Evolutionary conservation across 2,888 invertebrate species (phyloP).

Genomic region (Volucella inflata): DNA sequence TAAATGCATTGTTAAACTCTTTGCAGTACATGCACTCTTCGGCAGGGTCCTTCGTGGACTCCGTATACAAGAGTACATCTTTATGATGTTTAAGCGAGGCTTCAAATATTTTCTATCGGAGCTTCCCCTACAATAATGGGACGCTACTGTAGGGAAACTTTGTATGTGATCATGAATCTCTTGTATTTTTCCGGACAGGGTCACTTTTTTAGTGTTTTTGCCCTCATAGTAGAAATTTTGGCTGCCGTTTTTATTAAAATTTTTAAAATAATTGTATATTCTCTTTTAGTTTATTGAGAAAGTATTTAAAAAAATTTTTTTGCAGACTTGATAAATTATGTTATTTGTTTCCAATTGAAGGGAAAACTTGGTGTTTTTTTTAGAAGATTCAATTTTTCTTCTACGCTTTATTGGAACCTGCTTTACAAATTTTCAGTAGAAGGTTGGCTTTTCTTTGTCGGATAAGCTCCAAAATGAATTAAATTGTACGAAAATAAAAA

Average conservation of each 20-base stretch:
- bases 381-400: background rate
- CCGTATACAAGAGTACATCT: too few relatives aligned
- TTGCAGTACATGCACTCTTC: too few relatives aligned
- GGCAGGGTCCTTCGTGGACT: too few relatives aligned
- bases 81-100: slow-evolving; percentile 2
- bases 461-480: slow-evolving; percentile 23
- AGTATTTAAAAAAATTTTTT: background rate
- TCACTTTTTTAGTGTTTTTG: slow-evolving; percentile 33
- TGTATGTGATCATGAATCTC: slow-evolving; percentile 4
- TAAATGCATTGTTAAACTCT: too few relatives aligned
- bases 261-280: background rate
- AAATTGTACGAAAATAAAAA: slow-evolving; percentile 6
- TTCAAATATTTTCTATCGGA: slow-evolving; percentile 4
- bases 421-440: slow-evolving; percentile 10
- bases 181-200: slow-evolving; percentile 8
- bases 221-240: slow-evolving; percentile 25
- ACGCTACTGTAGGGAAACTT: slow-evolving; percentile 8
- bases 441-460: slow-evolving; percentile 3
- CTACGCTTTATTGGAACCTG: slow-evolving; percentile 19
- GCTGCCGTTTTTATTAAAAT: slow-evolving; percentile 8
- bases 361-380: slow-evolving; percentile 18
- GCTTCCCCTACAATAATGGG: slow-evolving; percentile 14
- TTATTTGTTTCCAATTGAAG: slow-evolving; percentile 4
- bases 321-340: slow-evolving; percentile 4
- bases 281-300: slow-evolving; percentile 8